A percentile compares a stretch with the other conserved stretches of the same genome.
Conservation (phyloP, 2,797 vertebrate genomes). For the Hozukius guyotensis region DNA sequence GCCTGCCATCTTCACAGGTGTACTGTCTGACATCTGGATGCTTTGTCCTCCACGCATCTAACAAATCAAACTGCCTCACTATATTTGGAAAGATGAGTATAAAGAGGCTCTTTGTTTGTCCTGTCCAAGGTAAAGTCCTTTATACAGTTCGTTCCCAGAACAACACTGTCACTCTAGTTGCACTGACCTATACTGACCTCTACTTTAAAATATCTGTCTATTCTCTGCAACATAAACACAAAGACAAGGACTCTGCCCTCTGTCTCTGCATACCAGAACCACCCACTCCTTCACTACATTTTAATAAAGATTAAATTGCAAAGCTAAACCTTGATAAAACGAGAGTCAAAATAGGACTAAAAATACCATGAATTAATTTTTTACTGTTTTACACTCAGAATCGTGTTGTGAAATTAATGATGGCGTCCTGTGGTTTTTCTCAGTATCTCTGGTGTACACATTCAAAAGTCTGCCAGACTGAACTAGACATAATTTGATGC, state of each 20-base stretch:
- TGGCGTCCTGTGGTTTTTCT: not conserved
- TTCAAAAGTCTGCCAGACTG: not conserved
- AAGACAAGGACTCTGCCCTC: not conserved
- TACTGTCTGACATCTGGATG: constrained; percentile 48
- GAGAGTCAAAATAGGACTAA: not conserved
- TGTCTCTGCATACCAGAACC: not conserved
- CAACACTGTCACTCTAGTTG: not conserved
- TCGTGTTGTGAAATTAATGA: not conserved
- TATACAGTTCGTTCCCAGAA: not conserved
- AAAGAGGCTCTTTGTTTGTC: constrained; percentile 26
- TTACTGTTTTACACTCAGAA: not conserved
- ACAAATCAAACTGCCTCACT: constrained; percentile 16
- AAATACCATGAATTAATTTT: not conserved
- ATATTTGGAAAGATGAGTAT: constrained; percentile 14
- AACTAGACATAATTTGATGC: not conserved
- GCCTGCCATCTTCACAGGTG: constrained; percentile 42
- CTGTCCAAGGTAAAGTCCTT: constrained; percentile 11
- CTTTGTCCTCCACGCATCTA: constrained; percentile 18
- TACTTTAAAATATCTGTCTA: not conserved
- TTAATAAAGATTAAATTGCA: not conserved
- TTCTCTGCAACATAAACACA: constrained; percentile 5
- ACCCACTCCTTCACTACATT: not conserved
- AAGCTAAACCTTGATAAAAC: not conserved
- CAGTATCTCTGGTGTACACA: not conserved
- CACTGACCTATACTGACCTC: not conserved